Percentiles rank a stretch among this genome's conserved stretches.
These are phyloP conservation scores for Hippopotamyrus pictus DNA, from an alignment of 2,797 vertebrate species.

Conservation along the genomic window DNA sequence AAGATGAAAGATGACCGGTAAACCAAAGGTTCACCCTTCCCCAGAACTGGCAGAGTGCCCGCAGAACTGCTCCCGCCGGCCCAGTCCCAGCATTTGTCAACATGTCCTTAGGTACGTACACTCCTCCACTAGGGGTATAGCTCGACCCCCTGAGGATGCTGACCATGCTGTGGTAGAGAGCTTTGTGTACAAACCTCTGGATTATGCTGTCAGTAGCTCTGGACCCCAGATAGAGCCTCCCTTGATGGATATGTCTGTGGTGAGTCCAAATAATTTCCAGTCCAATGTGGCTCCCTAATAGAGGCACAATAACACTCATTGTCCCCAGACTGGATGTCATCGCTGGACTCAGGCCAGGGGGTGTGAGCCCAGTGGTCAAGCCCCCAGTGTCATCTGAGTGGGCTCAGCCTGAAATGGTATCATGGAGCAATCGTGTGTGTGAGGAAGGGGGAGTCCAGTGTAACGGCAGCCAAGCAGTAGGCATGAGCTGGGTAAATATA, in stretches of 20 bases:
- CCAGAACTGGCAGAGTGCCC: not conserved
- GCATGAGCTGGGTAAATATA: not conserved
- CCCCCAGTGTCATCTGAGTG: not conserved
- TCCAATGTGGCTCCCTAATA: not conserved
- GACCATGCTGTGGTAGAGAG: not conserved
- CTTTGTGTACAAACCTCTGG: not conserved
- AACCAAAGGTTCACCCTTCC: not conserved
- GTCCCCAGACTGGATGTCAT: not conserved
- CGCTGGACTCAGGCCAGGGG: not conserved
- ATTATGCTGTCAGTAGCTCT: not conserved
- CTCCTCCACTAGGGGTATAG: not conserved
- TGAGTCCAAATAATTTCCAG: not conserved
- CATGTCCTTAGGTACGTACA: not conserved
- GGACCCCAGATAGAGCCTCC: not conserved
- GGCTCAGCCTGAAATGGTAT: not conserved
- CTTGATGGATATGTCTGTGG: not conserved
- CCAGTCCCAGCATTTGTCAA: not conserved
- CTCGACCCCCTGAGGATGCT: not conserved
- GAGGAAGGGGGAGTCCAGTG: not conserved
- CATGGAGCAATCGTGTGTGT: not conserved
- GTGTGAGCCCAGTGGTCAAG: not conserved
- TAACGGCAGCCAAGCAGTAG: not conserved
- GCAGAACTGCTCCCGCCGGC: not conserved
- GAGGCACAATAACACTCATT: not conserved
- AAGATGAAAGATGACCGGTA: not conserved